These are phyloP conservation scores for Atrichornis clamosus DNA, from an alignment of 2,113 vertebrate species.

Conservation along the genomic window DNA sequence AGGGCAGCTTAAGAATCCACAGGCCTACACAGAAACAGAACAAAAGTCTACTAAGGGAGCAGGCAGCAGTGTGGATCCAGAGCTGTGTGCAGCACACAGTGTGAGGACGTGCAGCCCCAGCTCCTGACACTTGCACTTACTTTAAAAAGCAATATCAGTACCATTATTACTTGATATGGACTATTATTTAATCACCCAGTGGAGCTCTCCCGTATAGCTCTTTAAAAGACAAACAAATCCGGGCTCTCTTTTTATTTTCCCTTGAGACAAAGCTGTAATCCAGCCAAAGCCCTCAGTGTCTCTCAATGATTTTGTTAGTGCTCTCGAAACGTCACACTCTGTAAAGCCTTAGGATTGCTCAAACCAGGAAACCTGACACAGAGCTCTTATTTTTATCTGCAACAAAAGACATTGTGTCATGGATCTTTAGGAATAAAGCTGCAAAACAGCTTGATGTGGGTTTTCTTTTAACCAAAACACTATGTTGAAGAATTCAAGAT, in stretches of 20 bases:
- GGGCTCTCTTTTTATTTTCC: background rate
- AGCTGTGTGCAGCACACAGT: background rate
- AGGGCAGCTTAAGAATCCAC: background rate
- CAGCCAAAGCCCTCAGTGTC: background rate
- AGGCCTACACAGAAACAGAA: background rate
- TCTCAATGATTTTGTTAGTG: background rate
- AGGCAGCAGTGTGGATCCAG: background rate
- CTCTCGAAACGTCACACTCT: background rate
- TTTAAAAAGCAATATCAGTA: background rate
- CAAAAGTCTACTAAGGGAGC: background rate
- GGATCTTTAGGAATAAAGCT: slow-evolving; percentile 18
- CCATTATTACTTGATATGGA: background rate
- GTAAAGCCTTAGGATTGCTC: background rate
- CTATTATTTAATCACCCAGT: background rate
- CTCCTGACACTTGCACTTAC: background rate
- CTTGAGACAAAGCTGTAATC: background rate
- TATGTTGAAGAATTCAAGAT: background rate
- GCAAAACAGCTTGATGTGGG: background rate
- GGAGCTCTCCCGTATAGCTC: background rate
- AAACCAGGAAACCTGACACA: background rate
- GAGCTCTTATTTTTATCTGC: background rate
- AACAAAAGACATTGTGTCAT: background rate
- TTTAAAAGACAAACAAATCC: background rate
- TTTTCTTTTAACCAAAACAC: background rate
- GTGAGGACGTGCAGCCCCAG: background rate